phyloP scores from a whole-genome alignment of 2,797 vertebrate genomes.

The Urocyon cinereoargenteus region DNA sequence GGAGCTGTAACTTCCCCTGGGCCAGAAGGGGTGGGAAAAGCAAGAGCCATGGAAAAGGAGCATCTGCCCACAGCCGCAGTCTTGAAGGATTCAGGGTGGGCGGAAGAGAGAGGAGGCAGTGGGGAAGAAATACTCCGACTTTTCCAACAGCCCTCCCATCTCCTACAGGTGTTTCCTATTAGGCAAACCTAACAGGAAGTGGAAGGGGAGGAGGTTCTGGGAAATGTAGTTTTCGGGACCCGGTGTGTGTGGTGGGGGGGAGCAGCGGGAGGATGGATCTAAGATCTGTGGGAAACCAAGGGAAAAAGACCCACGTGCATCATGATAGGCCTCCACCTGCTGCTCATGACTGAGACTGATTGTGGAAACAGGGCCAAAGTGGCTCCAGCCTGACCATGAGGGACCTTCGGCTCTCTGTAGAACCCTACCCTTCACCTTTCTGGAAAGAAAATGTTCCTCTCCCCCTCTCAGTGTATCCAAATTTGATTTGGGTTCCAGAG shows the following conservation, averaged over 20 bases:
- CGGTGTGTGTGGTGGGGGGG: no score
- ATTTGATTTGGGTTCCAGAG: background rate
- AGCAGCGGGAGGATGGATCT: background rate
- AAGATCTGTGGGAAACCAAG: background rate
- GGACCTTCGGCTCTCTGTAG: background rate
- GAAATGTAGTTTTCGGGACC: background rate
- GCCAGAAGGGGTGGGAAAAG: background rate
- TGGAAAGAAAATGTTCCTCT: background rate
- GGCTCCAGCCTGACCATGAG: background rate
- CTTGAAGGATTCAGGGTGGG: background rate
- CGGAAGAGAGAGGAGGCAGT: no score
- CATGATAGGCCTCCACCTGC: background rate
- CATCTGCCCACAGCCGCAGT: background rate
- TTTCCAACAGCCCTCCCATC: background rate
- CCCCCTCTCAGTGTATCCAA: no score
- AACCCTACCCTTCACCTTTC: background rate
- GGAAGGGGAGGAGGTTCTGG: background rate
- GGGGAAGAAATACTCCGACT: background rate
- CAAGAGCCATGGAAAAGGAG: background rate
- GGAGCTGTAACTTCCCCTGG: background rate
- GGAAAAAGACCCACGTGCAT: background rate
- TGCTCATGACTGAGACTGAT: background rate
- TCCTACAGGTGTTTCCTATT: background rate
- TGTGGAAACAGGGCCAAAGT: background rate
- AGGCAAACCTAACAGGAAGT: background rate